Evolutionary conservation across 2,888 invertebrate genomes (phyloP).

Genomic region (Tipula vernalis): DNA sequence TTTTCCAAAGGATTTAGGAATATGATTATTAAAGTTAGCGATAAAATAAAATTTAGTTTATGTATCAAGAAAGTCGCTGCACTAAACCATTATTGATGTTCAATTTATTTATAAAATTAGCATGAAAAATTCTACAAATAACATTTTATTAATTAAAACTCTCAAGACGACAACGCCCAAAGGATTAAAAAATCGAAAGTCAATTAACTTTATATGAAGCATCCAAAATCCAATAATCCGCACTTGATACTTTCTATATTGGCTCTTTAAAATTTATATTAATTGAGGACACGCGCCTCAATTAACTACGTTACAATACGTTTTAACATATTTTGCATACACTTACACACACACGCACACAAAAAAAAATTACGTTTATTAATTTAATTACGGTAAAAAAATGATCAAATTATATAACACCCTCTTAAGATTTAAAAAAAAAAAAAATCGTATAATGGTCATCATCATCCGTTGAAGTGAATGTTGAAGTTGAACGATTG

Average conservation of each 20-base stretch:
- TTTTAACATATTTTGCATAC: neutral
- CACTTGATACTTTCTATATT: neutral
- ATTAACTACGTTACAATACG: neutral
- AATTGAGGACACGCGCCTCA: neutral
- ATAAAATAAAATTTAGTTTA: no score
- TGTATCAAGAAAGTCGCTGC: no score
- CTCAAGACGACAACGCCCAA: neutral
- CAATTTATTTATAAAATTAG: no score
- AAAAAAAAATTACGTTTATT: neutral
- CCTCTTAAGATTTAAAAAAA: neutral
- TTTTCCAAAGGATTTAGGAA: no score
- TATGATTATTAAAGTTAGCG: no score
- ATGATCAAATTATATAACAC: neutral
- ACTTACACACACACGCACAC: neutral
- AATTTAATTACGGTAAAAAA: neutral
- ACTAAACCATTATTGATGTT: no score
- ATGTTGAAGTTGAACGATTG: neutral
- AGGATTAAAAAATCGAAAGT: neutral
- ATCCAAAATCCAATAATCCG: neutral
- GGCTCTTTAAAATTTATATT: neutral
- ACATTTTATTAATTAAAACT: neutral
- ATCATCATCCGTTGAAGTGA: neutral
- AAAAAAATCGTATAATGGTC: neutral
- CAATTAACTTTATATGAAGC: neutral
- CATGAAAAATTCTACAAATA: neutral